Base-by-base conservation (phyloP, 2,888 invertebrate genomes). In the Patella depressa region DNA sequence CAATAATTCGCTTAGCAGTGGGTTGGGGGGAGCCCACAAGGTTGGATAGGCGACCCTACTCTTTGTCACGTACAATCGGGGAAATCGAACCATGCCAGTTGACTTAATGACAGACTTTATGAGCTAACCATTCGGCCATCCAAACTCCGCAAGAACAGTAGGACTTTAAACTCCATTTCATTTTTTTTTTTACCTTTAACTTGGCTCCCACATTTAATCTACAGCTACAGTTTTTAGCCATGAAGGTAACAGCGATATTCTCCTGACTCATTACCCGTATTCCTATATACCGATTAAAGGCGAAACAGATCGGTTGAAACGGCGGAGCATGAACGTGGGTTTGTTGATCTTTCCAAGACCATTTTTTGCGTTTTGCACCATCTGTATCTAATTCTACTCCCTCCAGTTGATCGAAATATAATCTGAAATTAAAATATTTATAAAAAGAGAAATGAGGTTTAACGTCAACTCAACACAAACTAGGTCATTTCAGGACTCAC, bases 321-420 rank as follows among this genome's bases (percentile, higher is more conserved):
- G 91, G 91, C 11, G 91, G 91, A 3, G 91, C 91, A 80, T 91
- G 91, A 0, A 90, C 88, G 65, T 90, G 89, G 14, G 85, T 84
- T 53, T 86, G 81, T 70, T 86, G 86, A 71, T 89, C 89, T 75
- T 87, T 86, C 91, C 91, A 91, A 11, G 77, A 79, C 91, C 91
- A 91, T 53, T 85, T 83, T n/a, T 88, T 84, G 74, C 85, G 86
- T 75, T 84, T 83, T 4, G 80, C 83, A 3, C 91, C 91, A 17
- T 79, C 70, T 12, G 80, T 72, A 73, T 90, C 88, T 19, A 90
- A 82, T 79, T 91, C 91, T n/a, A 89, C 77, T 12, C 91, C 91
- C 11, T 88, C 90, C 53, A 87, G 77, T 73, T 87, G 89, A 80
- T 90, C 90, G 72, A 89, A 85, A 78, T 85, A 88, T 19, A 91